Evolutionary conservation across 92 coral and sea anemone genomes (phyloP).

Genomic region (Scolanthus callimorphus): DNA sequence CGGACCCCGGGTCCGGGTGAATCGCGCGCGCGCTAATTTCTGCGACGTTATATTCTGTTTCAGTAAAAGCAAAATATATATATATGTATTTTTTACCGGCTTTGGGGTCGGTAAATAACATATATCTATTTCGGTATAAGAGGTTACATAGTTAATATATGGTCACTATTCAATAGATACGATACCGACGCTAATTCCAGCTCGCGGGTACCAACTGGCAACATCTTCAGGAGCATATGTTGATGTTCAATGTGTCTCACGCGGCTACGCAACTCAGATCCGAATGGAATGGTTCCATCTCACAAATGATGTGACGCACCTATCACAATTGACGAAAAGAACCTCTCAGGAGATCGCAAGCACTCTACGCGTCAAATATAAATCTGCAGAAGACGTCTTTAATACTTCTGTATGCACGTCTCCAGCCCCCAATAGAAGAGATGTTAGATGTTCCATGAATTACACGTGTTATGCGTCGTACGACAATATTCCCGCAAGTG

Average conservation of each 20-base stretch:
- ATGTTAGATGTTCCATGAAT: neutral
- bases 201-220: neutral
- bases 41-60: no score
- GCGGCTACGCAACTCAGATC: neutral
- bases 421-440: neutral
- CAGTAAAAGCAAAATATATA: no score
- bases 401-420: neutral
- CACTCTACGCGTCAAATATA: conserved; percentile 8
- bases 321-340: neutral
- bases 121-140: no score
- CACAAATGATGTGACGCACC: neutral
- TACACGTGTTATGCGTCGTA: neutral
- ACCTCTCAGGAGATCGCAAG: neutral
- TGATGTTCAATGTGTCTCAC: neutral
- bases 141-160: no score
- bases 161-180: neutral
- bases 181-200: neutral
- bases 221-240: neutral
- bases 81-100: no score
- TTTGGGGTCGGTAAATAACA: no score
- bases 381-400: conserved; percentile 5
- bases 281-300: neutral
- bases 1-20: no score
- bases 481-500: neutral
- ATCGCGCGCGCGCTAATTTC: no score